Base-by-base conservation (phyloP, 2,888 invertebrate species). In the Pimpla rufipes region DNA sequence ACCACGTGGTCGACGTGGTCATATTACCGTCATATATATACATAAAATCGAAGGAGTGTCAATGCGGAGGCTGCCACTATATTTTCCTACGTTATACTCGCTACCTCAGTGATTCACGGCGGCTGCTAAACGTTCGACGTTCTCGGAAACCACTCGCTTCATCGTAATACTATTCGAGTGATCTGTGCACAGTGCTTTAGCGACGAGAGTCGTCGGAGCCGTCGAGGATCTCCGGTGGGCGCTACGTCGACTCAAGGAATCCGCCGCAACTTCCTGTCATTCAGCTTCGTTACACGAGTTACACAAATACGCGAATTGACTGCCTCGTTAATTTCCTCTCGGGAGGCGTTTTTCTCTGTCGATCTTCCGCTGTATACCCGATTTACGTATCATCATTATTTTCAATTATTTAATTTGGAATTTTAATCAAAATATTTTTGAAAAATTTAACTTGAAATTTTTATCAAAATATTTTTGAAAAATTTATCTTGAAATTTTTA, bases 41-140 rank as follows among this genome's bases (percentile, higher is more conserved):
- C 13, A 47, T 35, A 45, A 67, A 18, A 74, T 74, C 78, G 78
- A 82, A 73, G 78, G 78, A 74, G 82, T 68, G 82, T 57, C 78
- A n/a, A 23, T 40, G 52, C 70, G 74, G 80, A 80, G 68, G 74
- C 74, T 74, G 70, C 35, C 29, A 29, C 29, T 47, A 47, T 47
- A 47, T 5, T 3, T 47, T n/a, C n/a, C 5, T 47, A n/a, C 47
- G n/a, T n/a, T n/a, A n/a, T 47, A 11, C 47, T 47, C n/a, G 16
- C 47, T 35, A 62, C 23, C 45, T 55, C 23, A n/a, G n/a, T 78
- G 78, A 82, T 59, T 78, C 82, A 82, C n/a, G n/a, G 35, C 78
- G 52, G n/a, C 59, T 77, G 45, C 29, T 57, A 40, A 77, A 66
- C 71, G 81, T 47, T 50, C 50, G 42, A 40, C 29, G 50, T 59